Percentiles rank a stretch among this genome's conserved stretches.
These are phyloP conservation scores for Castor canadensis DNA, from an alignment of 2,113 vertebrate species.

Conservation along the genomic window DNA sequence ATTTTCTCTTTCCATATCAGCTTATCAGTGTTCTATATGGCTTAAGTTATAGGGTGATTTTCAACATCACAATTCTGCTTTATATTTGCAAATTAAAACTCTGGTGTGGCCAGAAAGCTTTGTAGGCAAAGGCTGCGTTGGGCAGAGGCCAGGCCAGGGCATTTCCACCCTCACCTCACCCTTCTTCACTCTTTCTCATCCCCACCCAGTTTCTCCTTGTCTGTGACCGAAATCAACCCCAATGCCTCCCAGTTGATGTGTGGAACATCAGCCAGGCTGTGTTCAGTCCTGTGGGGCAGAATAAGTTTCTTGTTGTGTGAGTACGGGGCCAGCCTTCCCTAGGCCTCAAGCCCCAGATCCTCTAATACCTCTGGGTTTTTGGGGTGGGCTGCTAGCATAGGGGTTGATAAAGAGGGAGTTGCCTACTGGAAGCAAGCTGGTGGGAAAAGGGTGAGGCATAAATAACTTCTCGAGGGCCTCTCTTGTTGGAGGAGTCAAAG, in stretches of 20 bases:
- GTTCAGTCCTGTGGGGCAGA: background rate
- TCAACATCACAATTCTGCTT: background rate
- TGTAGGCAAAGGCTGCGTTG: background rate
- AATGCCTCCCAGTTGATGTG: too few species aligned
- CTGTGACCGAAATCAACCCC: background rate
- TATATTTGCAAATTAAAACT: background rate
- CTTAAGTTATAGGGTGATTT: background rate
- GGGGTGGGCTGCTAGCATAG: too few species aligned
- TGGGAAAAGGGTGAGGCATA: background rate
- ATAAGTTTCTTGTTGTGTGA: background rate
- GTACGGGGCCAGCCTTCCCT: background rate
- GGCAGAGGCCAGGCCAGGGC: background rate
- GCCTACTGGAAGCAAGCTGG: background rate
- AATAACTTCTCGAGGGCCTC: background rate
- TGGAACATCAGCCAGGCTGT: background rate
- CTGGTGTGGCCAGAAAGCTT: background rate
- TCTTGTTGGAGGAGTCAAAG: background rate
- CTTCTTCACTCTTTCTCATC: background rate
- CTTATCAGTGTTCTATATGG: background rate
- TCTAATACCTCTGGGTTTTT: background rate
- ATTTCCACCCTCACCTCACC: fast-evolving
- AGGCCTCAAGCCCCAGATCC: background rate
- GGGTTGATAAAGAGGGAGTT: background rate
- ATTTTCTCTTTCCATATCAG: background rate
- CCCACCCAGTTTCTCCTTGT: background rate